Percentiles rank a stretch among this genome's conserved stretches.
Evolutionary conservation across 2,797 vertebrate species (phyloP).

Genomic region (Cynopterus sphinx): DNA sequence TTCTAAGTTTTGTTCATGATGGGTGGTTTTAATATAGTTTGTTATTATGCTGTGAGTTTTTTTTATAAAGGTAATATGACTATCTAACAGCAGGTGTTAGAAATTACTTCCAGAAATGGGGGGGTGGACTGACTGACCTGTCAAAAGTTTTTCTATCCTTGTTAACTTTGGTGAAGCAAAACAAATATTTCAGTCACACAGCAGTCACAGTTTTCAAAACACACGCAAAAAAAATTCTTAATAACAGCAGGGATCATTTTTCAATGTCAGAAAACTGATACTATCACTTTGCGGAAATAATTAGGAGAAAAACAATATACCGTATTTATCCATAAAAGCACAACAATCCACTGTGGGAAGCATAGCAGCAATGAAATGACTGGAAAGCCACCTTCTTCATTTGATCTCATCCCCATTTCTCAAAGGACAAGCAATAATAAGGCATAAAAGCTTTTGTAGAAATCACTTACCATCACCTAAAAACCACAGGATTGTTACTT

Average conservation of each 20-base stretch:
- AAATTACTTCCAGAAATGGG: not conserved
- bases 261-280: not conserved
- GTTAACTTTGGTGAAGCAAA: conserved; percentile 18
- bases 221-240: not conserved
- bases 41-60: not conserved
- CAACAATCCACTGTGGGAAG: not conserved
- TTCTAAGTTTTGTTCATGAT: not conserved
- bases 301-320: conserved; percentile 35
- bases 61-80: not conserved
- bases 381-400: not conserved
- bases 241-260: not conserved
- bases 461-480: not conserved
- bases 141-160: conserved; percentile 7
- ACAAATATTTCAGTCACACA: not conserved
- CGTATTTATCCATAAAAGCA: not conserved
- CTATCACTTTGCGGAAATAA: conserved; percentile 2
- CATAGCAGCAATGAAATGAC: not conserved
- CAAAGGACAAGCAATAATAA: conserved; percentile 7
- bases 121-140: not conserved
- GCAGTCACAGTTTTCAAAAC: conserved; percentile 2
- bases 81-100: not conserved
- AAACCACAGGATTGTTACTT: conserved; percentile 31
- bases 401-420: conserved; percentile 7
- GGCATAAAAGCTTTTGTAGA: conserved; percentile 41
- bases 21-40: not conserved